Percentiles rank a stretch among this genome's conserved stretches.
Evolutionary conservation across 2,113 vertebrate genomes (phyloP).

Genomic region (Nycticorax nycticorax): DNA sequence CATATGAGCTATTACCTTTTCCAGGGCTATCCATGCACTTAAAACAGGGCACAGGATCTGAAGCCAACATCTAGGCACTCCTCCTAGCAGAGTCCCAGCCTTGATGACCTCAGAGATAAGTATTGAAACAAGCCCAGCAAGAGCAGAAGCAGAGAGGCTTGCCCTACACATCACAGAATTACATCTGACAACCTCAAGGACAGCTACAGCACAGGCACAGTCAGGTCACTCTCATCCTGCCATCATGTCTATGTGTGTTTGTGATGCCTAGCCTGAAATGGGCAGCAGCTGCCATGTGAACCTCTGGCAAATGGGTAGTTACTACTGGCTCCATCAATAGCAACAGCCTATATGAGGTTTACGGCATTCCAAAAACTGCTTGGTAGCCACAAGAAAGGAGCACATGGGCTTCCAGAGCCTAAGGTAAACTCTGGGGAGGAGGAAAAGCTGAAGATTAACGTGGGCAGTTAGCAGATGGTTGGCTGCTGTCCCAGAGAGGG

Average conservation of each 20-base stretch:
- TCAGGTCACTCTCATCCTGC: background rate
- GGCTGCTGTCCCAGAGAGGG: background rate
- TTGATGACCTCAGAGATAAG: background rate
- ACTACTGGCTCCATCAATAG: background rate
- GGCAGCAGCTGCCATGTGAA: fast-evolving
- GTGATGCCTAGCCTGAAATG: background rate
- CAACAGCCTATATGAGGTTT: background rate
- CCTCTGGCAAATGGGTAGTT: background rate
- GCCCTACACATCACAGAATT: background rate
- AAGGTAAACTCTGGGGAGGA: background rate
- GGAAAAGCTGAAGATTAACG: background rate
- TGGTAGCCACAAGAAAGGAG: background rate
- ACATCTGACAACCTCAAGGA: background rate
- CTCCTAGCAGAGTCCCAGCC: background rate
- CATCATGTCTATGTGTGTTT: background rate
- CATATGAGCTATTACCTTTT: background rate
- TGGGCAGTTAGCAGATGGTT: background rate
- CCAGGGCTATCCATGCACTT: background rate
- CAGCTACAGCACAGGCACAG: background rate
- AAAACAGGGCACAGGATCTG: background rate
- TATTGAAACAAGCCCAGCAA: background rate
- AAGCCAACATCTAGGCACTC: background rate
- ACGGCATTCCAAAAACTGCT: background rate
- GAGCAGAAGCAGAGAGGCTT: background rate
- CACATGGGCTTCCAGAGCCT: background rate